Evolutionary conservation across 1,140 invertebrate genomes (phyloP).

Genomic region (Belonocnema kinseyi): DNA sequence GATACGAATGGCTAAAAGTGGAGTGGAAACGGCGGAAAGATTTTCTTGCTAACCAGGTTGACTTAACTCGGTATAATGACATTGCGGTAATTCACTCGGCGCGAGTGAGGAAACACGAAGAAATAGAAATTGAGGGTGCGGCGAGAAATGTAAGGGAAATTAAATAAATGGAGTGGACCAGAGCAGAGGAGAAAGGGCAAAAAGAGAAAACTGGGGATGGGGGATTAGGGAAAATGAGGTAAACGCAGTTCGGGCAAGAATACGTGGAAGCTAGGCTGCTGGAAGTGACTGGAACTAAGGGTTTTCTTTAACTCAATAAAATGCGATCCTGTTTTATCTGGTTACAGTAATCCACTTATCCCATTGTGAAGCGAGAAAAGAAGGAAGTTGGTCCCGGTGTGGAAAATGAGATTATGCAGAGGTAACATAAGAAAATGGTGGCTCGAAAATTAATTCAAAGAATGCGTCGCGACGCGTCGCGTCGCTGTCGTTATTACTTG

Average conservation of each 20-base stretch:
- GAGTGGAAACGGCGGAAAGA: background rate
- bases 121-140: conserved; percentile 28
- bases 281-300: background rate
- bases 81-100: conserved; percentile 28
- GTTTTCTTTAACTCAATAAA: conserved; percentile 52
- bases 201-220: conserved; percentile 1
- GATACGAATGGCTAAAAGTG: conserved; percentile 4
- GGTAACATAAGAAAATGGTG: conserved; percentile 50
- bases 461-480: conserved; percentile 18
- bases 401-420: conserved; percentile 53
- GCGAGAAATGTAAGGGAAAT: conserved; percentile 27
- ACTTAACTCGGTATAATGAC: conserved; percentile 26
- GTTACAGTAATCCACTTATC: conserved; percentile 55
- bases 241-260: conserved; percentile 29
- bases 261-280: conserved; percentile 11
- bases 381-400: conserved; percentile 24
- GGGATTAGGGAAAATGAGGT: conserved; percentile 10
- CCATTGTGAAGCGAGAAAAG: conserved; percentile 37
- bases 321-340: conserved; percentile 55
- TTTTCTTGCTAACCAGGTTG: conserved; percentile 31
- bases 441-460: conserved; percentile 60
- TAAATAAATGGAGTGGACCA: conserved; percentile 35
- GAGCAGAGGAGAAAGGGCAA: too few relatives aligned
- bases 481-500: background rate
- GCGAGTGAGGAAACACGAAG: conserved; percentile 25